These are phyloP conservation scores for Alviniconcha strummeri DNA, from an alignment of 2,888 invertebrate species.

Conservation along the genomic window DNA sequence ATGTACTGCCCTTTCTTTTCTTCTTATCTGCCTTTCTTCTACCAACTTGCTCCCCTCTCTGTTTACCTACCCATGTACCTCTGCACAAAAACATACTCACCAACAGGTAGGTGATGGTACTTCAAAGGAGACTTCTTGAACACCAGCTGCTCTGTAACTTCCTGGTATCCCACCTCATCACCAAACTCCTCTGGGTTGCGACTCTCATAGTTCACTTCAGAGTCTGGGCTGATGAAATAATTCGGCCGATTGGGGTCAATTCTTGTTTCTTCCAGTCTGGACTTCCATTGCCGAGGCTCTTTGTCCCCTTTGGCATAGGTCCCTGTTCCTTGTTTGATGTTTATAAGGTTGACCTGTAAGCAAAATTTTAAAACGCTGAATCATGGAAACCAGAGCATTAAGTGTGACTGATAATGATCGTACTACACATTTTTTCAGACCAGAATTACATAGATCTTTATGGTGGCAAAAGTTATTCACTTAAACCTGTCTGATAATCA, in stretches of 20 bases:
- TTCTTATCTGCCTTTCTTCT: too few species aligned
- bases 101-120: slow-evolving; percentile 59
- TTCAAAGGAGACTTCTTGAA: slow-evolving; percentile 50
- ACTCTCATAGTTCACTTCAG: slow-evolving; percentile 56
- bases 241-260: slow-evolving; percentile 49
- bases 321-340: slow-evolving; percentile 54
- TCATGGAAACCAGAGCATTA: too few species aligned
- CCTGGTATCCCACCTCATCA: slow-evolving; percentile 65
- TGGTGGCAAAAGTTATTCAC: too few species aligned
- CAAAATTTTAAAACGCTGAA: too few species aligned
- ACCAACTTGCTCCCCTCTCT: too few species aligned
- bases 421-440: too few species aligned
- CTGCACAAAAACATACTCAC: slow-evolving; percentile 44
- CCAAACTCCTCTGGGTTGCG: slow-evolving; percentile 64
- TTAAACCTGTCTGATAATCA: too few species aligned
- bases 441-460: too few species aligned
- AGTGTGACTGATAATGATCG: too few species aligned
- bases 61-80: too few species aligned
- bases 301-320: slow-evolving; percentile 54
- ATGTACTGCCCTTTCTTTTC: too few species aligned
- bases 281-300: slow-evolving; percentile 51
- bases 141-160: slow-evolving; percentile 50
- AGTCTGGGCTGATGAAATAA: slow-evolving; percentile 50
- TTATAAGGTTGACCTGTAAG: slow-evolving; percentile 51
- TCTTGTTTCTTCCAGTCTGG: slow-evolving; percentile 47